Percentiles rank a stretch among this genome's conserved stretches.
Evolutionary conservation across 2,888 invertebrate genomes (phyloP).

Genomic region (Pterobdella sp.): DNA sequence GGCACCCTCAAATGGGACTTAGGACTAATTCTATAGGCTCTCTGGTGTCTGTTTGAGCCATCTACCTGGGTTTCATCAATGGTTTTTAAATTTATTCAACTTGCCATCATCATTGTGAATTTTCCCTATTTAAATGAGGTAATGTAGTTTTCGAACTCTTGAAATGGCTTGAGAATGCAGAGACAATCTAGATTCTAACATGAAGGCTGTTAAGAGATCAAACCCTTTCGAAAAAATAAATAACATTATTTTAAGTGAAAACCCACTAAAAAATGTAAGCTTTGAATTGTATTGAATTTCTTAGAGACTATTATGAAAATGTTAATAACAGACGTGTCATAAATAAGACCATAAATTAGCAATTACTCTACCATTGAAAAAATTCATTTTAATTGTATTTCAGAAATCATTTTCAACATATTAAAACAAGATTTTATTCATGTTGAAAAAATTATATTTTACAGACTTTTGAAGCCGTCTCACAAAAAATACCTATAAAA

Average conservation of each 20-base stretch:
- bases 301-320: no score
- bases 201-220: conserved; percentile 36
- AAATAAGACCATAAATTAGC: no score
- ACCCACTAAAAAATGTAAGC: not conserved
- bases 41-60: conserved; percentile 31
- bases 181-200: conserved; percentile 29
- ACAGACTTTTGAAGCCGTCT: not conserved
- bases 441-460: no score
- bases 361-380: no score
- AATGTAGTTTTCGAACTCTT: conserved; percentile 7
- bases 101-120: no score
- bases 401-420: no score
- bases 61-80: not conserved
- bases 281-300: no score
- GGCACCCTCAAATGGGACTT: conserved; percentile 27
- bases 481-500: conserved; percentile 7
- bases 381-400: no score
- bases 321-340: no score
- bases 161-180: not conserved
- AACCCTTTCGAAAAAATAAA: conserved; percentile 29
- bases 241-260: not conserved
- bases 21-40: conserved; percentile 27
- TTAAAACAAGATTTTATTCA: no score
- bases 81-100: not conserved
- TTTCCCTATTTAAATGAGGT: not conserved